Base-by-base conservation (phyloP, 2,797 vertebrate genomes). In the Florisuga fusca region DNA sequence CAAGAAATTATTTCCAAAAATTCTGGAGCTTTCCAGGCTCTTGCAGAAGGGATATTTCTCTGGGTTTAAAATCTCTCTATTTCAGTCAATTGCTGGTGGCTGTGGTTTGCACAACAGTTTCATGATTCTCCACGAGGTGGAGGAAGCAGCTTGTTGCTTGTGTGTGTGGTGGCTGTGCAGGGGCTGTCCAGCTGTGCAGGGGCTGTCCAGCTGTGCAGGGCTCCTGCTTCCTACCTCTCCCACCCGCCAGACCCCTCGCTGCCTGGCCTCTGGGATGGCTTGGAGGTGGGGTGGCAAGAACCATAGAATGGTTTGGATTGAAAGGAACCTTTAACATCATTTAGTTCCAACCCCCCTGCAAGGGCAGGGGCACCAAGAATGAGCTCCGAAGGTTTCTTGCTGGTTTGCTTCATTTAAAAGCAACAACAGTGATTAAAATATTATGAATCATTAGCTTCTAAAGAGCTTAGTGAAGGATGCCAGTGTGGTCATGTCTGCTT, bases 51-150 rank as follows among this genome's bases (percentile, higher is more conserved):
- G 20, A 6, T 36, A 2, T 36, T n/a, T 41, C 50, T 34, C n/a
- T 9, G 16, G 12, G 4, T 64, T 41, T 25, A 18, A 77, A 23
- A 46, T 29, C 2, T 9, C 16, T 26, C 19, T 33, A 13, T 15
- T 48, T 33, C 7, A 36, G 38, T 23, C 6, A 6, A 0, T 25
- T 58, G 31, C 16, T 5, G 27, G 6, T 7, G 34, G 3, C 33
- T 43, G 45, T 0, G 1, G 20, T 19, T 73, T 51, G 51, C 27
- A 12, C 71, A 59, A 64, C 76, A 66, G 11, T 97, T 94, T 89
- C 87, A 3, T 1, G 38, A 12, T 41, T 41, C 91, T 92, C 96
- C 95, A 95, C 92, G 48, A 96, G 96, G 94, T 93, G 94, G 95
- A 64, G 96, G 89, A 94, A 95, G 92, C 48, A 18, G 84, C 78